phyloP scores from a whole-genome alignment of 2,113 vertebrate species.

The Ovibos moschatus region DNA sequence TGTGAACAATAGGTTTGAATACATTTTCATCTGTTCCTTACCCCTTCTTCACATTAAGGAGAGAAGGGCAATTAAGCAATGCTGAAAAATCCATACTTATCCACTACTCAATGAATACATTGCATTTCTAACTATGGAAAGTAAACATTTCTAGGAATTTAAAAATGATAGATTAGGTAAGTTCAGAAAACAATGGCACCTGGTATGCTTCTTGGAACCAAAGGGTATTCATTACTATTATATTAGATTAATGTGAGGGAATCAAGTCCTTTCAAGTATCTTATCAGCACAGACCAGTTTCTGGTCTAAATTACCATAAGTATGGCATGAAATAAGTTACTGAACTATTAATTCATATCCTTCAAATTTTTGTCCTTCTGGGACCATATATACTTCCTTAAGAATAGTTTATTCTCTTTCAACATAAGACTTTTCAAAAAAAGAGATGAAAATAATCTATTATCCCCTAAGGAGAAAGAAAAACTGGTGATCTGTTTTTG shows the following conservation, averaged over 20 bases:
- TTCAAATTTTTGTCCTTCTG: background rate
- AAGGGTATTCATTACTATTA: background rate
- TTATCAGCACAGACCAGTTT: conserved; percentile 35
- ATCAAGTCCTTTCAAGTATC: background rate
- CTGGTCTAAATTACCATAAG: conserved; percentile 30
- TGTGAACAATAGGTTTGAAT: background rate
- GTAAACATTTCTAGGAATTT: background rate
- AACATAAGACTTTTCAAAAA: conserved; percentile 9
- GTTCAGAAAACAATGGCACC: background rate
- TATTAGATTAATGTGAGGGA: background rate
- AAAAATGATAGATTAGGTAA: background rate
- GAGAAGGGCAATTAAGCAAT: background rate
- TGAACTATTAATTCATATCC: conserved; percentile 50
- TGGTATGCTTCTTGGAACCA: background rate
- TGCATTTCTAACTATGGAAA: background rate
- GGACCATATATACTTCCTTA: conserved; percentile 25
- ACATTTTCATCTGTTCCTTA: background rate
- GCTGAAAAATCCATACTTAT: background rate
- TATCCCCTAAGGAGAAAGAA: conserved; percentile 46
- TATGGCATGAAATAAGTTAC: conserved; percentile 23
- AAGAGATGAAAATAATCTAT: background rate
- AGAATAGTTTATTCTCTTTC: conserved; percentile 44
- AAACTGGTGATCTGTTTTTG: conserved; percentile 20
- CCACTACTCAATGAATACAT: background rate
- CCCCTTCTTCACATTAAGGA: background rate